These are phyloP conservation scores for Cuculus canorus DNA, from an alignment of 2,797 vertebrate species.

Conservation along the genomic window DNA sequence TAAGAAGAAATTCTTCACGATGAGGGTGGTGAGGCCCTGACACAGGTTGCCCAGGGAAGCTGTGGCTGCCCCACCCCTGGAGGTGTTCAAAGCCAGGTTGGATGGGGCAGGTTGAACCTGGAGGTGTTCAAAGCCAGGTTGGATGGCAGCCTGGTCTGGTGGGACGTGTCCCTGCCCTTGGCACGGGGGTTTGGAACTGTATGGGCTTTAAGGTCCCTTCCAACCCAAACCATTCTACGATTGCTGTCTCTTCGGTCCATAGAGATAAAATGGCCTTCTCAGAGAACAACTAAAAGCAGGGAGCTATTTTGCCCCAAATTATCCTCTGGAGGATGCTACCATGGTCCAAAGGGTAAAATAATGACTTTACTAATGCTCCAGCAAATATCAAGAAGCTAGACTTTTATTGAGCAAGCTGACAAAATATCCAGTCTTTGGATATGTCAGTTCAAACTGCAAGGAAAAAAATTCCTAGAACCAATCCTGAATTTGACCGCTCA, in stretches of 20 bases:
- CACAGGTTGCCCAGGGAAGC: too few relatives aligned
- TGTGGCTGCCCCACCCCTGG: too few relatives aligned
- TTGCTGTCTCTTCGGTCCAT: not conserved
- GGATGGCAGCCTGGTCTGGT: too few relatives aligned
- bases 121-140: too few relatives aligned
- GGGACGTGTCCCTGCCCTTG: too few relatives aligned
- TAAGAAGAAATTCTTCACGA: too few relatives aligned
- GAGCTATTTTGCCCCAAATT: not conserved
- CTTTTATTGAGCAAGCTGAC: not conserved
- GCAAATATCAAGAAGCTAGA: not conserved
- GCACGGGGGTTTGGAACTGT: too few relatives aligned
- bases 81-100: too few relatives aligned
- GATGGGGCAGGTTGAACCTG: too few relatives aligned
- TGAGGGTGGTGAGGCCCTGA: too few relatives aligned
- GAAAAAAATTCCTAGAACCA: not conserved
- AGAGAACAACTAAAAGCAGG: not conserved
- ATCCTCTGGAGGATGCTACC: not conserved
- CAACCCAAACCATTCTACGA: not conserved
- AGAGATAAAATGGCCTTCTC: not conserved
- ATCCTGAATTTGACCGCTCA: not conserved
- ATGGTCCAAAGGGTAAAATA: not conserved
- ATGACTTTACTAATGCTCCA: not conserved
- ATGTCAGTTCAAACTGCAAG: not conserved
- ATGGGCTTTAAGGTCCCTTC: too few relatives aligned
- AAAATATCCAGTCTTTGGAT: not conserved